These are phyloP conservation scores for Balearica regulorum DNA, from an alignment of 2,797 vertebrate genomes.

Conservation along the genomic window DNA sequence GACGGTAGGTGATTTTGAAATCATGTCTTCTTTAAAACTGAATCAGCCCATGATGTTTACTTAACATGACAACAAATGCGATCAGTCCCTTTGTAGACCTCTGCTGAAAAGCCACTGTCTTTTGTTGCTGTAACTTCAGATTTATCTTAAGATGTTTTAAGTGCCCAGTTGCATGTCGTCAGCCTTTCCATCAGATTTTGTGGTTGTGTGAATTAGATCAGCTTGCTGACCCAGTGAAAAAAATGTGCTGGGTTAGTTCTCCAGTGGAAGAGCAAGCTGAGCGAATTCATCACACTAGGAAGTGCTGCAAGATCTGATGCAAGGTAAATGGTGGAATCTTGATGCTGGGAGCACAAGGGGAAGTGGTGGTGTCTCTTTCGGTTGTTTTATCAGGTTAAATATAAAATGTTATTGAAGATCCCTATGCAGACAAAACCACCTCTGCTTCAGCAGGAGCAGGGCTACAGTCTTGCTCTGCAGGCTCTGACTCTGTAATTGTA, in stretches of 20 bases:
- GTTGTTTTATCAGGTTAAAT: not conserved
- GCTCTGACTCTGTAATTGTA: not conserved
- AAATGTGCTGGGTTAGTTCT: not conserved
- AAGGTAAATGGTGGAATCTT: not conserved
- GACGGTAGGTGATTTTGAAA: slow-evolving; percentile 60
- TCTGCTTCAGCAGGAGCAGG: not conserved
- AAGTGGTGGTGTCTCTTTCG: not conserved
- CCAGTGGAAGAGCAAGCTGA: not conserved
- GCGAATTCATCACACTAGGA: not conserved
- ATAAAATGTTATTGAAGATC: not conserved
- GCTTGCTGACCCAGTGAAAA: not conserved
- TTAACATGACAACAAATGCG: not conserved
- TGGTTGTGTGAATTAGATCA: not conserved
- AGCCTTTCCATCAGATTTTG: not conserved
- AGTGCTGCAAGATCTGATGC: not conserved
- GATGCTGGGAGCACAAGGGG: not conserved
- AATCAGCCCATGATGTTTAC: not conserved
- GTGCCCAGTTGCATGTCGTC: not conserved
- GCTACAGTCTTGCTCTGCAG: not conserved
- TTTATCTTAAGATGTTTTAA: not conserved
- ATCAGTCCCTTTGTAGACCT: not conserved
- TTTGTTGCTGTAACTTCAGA: not conserved
- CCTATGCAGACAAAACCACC: not conserved
- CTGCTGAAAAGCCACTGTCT: not conserved
- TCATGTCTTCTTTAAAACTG: not conserved